A percentile compares a stretch with the other conserved stretches of the same genome.
Evolutionary conservation across 1,140 invertebrate genomes (phyloP).

Genomic region (Drosophila asahinai): DNA sequence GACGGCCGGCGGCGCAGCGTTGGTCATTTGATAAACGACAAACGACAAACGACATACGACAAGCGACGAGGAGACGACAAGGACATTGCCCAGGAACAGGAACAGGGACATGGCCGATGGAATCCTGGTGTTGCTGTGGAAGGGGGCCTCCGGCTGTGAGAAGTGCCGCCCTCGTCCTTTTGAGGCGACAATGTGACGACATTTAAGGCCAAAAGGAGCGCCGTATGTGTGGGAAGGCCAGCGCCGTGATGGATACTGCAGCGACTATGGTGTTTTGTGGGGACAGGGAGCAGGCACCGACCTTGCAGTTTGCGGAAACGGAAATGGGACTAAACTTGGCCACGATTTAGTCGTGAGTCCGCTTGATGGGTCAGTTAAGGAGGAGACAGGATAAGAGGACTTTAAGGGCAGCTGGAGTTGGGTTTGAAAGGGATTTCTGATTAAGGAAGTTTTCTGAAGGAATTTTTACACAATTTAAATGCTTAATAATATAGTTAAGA

Average conservation of each 20-base stretch:
- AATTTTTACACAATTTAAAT: not conserved
- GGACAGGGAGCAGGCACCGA: not conserved
- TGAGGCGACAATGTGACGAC: slow-evolving; percentile 78
- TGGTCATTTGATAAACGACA: slow-evolving; percentile 81
- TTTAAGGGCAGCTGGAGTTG: not conserved
- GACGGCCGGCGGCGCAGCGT: slow-evolving; percentile 71
- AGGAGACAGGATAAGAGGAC: not conserved
- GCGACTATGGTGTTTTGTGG: not conserved
- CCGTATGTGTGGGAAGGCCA: not conserved
- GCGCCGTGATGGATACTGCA: slow-evolving; percentile 1
- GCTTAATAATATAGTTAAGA: no score
- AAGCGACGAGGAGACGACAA: slow-evolving; percentile 47
- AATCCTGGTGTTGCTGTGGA: not conserved
- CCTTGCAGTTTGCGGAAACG: slow-evolving; percentile 16
- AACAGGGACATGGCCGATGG: slow-evolving; percentile 23
- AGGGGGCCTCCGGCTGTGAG: not conserved
- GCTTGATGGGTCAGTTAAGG: not conserved
- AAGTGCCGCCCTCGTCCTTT: slow-evolving; percentile 32
- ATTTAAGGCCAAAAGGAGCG: slow-evolving; percentile 45
- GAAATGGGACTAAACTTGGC: slow-evolving; percentile 2
- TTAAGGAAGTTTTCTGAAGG: not conserved
- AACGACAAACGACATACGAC: slow-evolving; percentile 63
- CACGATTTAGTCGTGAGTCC: slow-evolving; percentile 3
- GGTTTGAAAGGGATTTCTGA: not conserved
- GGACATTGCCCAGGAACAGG: slow-evolving; percentile 28